A percentile compares a stretch with the other conserved stretches of the same genome.
Conservation (phyloP, 2,797 vertebrate species). For the Cossypha niveicapilla region DNA sequence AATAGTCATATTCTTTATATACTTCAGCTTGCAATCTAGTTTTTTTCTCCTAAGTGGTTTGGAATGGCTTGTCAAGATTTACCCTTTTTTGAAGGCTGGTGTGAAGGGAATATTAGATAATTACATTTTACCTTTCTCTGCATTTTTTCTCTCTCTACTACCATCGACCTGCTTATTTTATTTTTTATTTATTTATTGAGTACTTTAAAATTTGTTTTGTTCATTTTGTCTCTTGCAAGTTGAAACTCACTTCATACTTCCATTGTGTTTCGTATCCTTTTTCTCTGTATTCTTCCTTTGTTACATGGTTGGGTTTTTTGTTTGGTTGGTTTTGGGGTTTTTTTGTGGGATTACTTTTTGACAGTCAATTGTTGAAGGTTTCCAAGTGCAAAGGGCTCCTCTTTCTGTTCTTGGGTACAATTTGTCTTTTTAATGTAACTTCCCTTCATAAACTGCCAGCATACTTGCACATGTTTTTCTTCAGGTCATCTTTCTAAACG, state of each 20-base stretch:
- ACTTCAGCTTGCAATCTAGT: not conserved
- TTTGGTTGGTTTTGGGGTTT: not conserved
- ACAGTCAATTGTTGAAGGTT: accelerated
- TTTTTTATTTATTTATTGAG: accelerated
- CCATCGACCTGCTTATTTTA: not conserved
- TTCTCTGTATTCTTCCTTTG: not conserved
- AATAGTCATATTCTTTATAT: not conserved
- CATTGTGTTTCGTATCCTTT: not conserved
- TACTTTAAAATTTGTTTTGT: not conserved
- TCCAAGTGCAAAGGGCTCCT: not conserved
- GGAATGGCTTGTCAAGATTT: not conserved
- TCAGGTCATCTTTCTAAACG: not conserved
- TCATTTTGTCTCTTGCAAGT: not conserved
- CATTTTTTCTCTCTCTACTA: not conserved
- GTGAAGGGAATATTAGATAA: not conserved
- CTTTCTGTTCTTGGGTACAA: not conserved
- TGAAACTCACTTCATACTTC: not conserved
- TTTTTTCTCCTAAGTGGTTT: not conserved
- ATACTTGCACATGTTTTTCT: not conserved
- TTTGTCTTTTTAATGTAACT: not conserved
- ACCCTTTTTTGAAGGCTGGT: not conserved
- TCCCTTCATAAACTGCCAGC: not conserved
- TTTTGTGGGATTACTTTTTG: not conserved
- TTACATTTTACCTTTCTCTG: not conserved
- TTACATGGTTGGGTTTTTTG: not conserved